phyloP scores from a whole-genome alignment of 1,140 invertebrate species.

The Brachionus rotundiformis region DNA sequence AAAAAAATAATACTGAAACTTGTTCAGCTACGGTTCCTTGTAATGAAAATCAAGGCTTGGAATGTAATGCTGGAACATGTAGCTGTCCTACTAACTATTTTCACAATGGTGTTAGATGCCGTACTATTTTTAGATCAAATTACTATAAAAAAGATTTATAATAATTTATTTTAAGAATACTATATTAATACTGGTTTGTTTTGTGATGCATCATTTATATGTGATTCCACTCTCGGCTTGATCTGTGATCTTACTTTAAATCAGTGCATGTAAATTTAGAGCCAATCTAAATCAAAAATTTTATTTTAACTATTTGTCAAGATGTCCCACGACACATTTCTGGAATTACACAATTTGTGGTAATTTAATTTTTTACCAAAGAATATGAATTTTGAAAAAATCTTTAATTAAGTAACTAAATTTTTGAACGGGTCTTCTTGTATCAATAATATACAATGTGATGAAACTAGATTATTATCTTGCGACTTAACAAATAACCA shows the following conservation, averaged over 20 bases:
- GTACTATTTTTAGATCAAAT: too few relatives aligned
- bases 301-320: neutral
- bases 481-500: neutral
- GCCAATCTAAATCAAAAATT: neutral
- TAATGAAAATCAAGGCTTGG: neutral
- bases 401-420: neutral
- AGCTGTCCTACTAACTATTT: conserved; percentile 11
- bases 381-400: neutral
- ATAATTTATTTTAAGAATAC: neutral
- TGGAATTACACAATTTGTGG: conserved; percentile 5
- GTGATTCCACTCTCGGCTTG: neutral
- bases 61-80: neutral
- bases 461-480: neutral
- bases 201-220: neutral
- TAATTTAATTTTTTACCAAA: too few relatives aligned
- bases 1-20: neutral
- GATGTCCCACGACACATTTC: neutral
- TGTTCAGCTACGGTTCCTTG: neutral
- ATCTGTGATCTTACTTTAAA: neutral
- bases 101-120: neutral
- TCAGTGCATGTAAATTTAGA: neutral
- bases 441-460: neutral
- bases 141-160: neutral
- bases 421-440: conserved; percentile 20
- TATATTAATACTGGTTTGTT: neutral